A percentile compares a stretch with the other conserved stretches of the same genome.
These are phyloP conservation scores for Teinopalpus imperialis DNA, from an alignment of 2,888 invertebrate genomes.

Conservation along the genomic window DNA sequence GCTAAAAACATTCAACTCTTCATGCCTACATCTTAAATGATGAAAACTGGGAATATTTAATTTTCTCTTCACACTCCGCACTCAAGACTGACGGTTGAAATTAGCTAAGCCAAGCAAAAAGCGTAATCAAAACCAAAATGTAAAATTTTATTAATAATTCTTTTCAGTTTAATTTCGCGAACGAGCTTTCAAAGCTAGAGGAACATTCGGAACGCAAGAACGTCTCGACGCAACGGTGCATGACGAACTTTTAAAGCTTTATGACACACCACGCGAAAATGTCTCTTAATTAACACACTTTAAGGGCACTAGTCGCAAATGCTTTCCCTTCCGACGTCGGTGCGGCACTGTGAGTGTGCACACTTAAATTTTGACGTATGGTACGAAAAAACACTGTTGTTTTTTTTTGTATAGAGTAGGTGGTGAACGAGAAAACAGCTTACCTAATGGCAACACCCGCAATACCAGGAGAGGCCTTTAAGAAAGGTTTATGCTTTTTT, in stretches of 20 bases:
- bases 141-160: slow-evolving; percentile 53
- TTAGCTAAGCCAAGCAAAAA: slow-evolving; percentile 8
- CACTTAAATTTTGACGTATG: slow-evolving; percentile 50
- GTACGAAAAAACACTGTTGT: slow-evolving; percentile 35
- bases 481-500: too few relatives aligned
- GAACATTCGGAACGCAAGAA: slow-evolving; percentile 49
- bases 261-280: slow-evolving; percentile 71
- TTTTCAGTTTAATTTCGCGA: slow-evolving; percentile 63
- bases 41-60: slow-evolving; percentile 24
- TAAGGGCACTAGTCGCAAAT: slow-evolving; percentile 66
- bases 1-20: slow-evolving; percentile 22
- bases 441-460: too few relatives aligned
- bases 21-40: slow-evolving; percentile 22
- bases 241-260: slow-evolving; percentile 50
- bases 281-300: slow-evolving; percentile 67
- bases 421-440: too few relatives aligned
- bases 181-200: slow-evolving; percentile 59
- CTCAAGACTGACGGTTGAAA: slow-evolving; percentile 16
- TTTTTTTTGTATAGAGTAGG: too few relatives aligned
- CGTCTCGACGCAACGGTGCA: slow-evolving; percentile 55
- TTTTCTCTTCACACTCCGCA: slow-evolving; percentile 16
- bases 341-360: slow-evolving; percentile 46
- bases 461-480: too few relatives aligned
- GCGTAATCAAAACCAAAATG: slow-evolving; percentile 33
- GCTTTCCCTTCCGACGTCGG: slow-evolving; percentile 51